Evolutionary conservation across 2,888 invertebrate species (phyloP), one percentile per base, ranked within the genome.

Genomic region (Parochlus steinenii): DNA sequence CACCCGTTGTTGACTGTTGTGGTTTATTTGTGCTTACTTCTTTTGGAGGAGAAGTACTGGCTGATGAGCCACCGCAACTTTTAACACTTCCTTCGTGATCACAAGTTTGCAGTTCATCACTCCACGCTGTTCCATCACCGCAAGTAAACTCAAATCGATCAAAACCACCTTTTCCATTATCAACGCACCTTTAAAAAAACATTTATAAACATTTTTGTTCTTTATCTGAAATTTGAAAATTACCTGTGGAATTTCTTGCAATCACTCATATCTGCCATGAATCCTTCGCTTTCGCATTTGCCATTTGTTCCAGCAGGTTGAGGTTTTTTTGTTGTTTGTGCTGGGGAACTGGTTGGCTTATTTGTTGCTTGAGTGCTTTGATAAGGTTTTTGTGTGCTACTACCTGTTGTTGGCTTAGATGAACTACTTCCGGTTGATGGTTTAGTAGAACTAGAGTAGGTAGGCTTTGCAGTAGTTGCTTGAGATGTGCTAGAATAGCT

Each of bases 231-330:
- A n/a, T n/a, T n/a, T n/a, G n/a, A n/a, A n/a, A n/a, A n/a, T n/a
- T n/a, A 78, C 24, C 76, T 65, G 47, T 74, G 73, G 51, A 76
- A 77, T 47, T 69, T 72, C 19, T 62, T 62, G 45, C 77, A 77
- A 39, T 70, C 61, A 8, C 46, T 45, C 3, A 54, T 49, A 47
- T 65, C 61, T 0, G 53, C 52, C 15, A 56, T 46, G 39, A 60
- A 65, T 16, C 64, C 65, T 37, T 62, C 63, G 2, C 46, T 40
- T 10, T 39, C 46, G 30, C 64, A 64, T 22, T 48, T 63, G 48
- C 53, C 55, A 20, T 47, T 44, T 5, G 34, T 30, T 10, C 43
- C 43, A 12, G 38, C 24, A 12, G 40, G 32, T 25, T 28, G 19
- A 11, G 22, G 20, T 24, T 20, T 30, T 4, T 23, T 20, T 23